These are phyloP conservation scores for Heptascelio sp. DNA, from an alignment of 2,888 invertebrate species.

Conservation along the genomic window DNA sequence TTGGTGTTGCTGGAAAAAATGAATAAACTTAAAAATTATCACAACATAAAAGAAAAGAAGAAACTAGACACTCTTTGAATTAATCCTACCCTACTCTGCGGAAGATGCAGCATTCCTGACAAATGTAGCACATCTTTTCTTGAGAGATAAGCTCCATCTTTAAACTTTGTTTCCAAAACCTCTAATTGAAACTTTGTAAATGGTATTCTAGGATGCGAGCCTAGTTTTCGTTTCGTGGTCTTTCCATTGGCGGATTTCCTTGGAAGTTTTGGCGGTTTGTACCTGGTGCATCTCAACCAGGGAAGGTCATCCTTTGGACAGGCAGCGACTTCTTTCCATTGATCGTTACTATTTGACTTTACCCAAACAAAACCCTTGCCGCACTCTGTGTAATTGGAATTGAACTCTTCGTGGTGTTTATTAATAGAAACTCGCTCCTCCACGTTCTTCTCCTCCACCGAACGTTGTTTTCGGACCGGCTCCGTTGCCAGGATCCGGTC, in stretches of 20 bases:
- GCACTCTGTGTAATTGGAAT: neutral
- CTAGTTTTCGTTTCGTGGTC: slow-evolving; percentile 77
- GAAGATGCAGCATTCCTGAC: slow-evolving; percentile 86
- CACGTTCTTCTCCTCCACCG: too few relatives aligned
- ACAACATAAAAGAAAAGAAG: too few relatives aligned
- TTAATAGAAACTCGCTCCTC: neutral
- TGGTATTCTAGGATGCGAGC: slow-evolving; percentile 87
- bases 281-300: slow-evolving; percentile 92
- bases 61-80: neutral
- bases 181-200: slow-evolving; percentile 91
- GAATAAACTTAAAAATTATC: too few relatives aligned
- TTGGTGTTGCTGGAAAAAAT: too few relatives aligned
- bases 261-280: slow-evolving; percentile 91
- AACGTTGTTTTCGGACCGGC: neutral
- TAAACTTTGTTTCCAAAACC: slow-evolving; percentile 90
- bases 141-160: slow-evolving; percentile 89
- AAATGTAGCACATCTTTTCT: slow-evolving; percentile 89
- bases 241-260: slow-evolving; percentile 85
- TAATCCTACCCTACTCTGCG: slow-evolving; percentile 44
- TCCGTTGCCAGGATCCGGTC: slow-evolving; percentile 76
- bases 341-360: neutral
- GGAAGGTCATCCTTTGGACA: slow-evolving; percentile 69
- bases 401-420: neutral
- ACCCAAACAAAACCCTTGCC: neutral
- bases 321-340: neutral